phyloP scores from a whole-genome alignment of 2,797 vertebrate genomes.

The Bryconaethiops microstoma region DNA sequence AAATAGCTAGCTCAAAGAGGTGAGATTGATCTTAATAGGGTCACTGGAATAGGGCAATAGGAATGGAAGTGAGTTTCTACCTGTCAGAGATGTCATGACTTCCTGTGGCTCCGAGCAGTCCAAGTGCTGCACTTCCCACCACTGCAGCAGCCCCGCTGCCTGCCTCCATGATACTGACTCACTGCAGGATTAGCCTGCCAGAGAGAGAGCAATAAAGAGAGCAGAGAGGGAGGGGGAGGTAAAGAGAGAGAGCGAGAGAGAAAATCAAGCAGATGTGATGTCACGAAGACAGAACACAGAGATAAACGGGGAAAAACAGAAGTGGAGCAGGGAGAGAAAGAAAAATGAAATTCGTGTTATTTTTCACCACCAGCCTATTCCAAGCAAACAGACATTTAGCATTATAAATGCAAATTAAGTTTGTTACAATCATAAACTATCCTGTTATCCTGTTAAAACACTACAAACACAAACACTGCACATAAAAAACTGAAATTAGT shows the following conservation, averaged over 20 bases:
- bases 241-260: constrained; percentile 38
- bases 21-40: constrained; percentile 13
- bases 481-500: neutral
- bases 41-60: constrained; percentile 23
- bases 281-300: constrained; percentile 1
- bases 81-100: constrained; percentile 82
- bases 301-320: constrained; percentile 56
- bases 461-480: neutral
- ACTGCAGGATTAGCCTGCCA: constrained; percentile 56
- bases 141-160: constrained; percentile 82
- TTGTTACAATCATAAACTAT: neutral
- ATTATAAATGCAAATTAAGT: neutral
- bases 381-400: constrained; percentile 15
- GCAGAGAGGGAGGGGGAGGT: constrained; percentile 28
- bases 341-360: constrained; percentile 36
- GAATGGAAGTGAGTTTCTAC: constrained; percentile 64
- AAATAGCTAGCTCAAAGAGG: constrained; percentile 7
- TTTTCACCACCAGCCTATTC: constrained; percentile 3
- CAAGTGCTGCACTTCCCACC: constrained; percentile 78
- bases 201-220: constrained; percentile 11
- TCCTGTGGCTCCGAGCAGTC: constrained; percentile 78
- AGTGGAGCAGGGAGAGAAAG: constrained; percentile 61
- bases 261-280: constrained; percentile 22
- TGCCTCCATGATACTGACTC: constrained; percentile 86
- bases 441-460: neutral